These are phyloP conservation scores for Gasterosteus nipponicus DNA, from an alignment of 2,113 vertebrate species.

Conservation along the genomic window DNA sequence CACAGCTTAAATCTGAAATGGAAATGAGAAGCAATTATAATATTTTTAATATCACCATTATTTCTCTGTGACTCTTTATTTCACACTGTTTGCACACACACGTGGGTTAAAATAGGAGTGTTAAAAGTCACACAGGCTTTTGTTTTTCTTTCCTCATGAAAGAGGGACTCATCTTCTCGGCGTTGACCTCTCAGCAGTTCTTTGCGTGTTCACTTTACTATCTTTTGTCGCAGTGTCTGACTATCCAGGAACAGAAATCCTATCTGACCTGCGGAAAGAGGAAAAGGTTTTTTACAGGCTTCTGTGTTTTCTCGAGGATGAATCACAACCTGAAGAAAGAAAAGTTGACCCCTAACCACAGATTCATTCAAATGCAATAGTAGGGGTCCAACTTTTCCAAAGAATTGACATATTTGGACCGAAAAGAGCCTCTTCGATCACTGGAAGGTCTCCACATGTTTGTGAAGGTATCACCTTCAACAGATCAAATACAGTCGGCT, in stretches of 20 bases:
- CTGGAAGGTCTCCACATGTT: constrained; percentile 56
- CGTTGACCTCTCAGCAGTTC: constrained; percentile 69
- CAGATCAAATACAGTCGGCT: constrained; percentile 70
- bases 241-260: constrained; percentile 62
- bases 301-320: constrained; percentile 51
- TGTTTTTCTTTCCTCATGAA: constrained; percentile 67
- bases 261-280: constrained; percentile 57
- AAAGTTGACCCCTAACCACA: not conserved
- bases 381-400: not conserved
- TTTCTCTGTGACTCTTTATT: constrained; percentile 62
- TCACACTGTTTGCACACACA: constrained; percentile 52
- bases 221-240: constrained; percentile 59
- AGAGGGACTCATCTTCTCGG: constrained; percentile 53
- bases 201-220: constrained; percentile 64
- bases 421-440: constrained; percentile 48
- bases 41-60: constrained; percentile 64
- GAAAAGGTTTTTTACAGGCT: constrained; percentile 58
- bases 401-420: constrained; percentile 66
- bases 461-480: constrained; percentile 59
- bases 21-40: constrained; percentile 69
- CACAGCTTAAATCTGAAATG: constrained; percentile 62
- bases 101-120: constrained; percentile 54
- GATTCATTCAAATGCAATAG: constrained; percentile 20
- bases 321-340: constrained; percentile 46
- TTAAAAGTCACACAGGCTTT: constrained; percentile 69